Percentiles rank a stretch among this genome's conserved stretches.
phyloP scores from a whole-genome alignment of 2,797 vertebrate genomes.

The Tapirus indicus region DNA sequence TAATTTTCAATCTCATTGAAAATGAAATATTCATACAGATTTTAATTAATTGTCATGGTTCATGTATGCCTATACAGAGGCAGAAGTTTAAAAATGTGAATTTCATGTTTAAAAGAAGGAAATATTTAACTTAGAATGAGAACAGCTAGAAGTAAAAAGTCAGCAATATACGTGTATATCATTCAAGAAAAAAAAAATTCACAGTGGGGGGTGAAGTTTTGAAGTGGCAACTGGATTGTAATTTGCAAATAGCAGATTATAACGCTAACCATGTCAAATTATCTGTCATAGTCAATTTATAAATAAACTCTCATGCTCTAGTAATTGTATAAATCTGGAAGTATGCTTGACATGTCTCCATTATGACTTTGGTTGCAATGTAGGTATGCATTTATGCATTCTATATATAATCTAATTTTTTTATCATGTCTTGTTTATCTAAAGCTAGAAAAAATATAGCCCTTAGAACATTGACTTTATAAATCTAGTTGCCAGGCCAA shows the following conservation, averaged over 20 bases:
- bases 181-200: not conserved
- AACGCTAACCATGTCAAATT: not conserved
- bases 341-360: not conserved
- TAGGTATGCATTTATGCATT: not conserved
- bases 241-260: not conserved
- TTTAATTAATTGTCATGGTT: not conserved
- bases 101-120: not conserved
- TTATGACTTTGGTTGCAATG: not conserved
- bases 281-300: not conserved
- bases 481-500: constrained; percentile 59
- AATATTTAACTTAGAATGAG: not conserved
- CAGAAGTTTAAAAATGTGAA: not conserved
- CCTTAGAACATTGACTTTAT: not conserved
- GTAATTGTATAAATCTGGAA: not conserved
- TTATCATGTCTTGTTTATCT: not conserved
- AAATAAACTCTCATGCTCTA: not conserved
- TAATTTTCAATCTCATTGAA: not conserved
- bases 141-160: not conserved
- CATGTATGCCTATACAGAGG: not conserved
- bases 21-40: not conserved
- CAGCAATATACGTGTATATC: not conserved
- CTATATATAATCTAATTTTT: not conserved
- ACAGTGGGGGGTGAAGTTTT: not conserved
- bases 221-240: not conserved
- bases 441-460: not conserved